These are phyloP conservation scores for Oedothorax gibbosus DNA, from an alignment of 1,140 invertebrate genomes.

Conservation along the genomic window DNA sequence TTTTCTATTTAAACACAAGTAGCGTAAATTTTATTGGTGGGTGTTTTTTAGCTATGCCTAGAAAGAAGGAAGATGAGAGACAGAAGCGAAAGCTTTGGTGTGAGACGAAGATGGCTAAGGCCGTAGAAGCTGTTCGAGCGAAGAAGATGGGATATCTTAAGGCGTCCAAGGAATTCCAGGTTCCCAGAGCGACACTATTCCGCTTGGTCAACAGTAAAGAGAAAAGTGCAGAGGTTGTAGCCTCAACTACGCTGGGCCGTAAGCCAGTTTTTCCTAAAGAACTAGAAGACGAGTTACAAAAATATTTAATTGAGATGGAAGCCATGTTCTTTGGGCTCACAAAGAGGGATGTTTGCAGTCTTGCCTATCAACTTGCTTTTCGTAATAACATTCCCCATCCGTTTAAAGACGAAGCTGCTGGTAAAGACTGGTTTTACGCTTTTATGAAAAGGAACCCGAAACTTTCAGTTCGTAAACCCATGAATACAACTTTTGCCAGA, in stretches of 20 bases:
- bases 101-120: neutral
- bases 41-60: neutral
- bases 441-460: too few species aligned
- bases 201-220: constrained; percentile 40
- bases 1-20: too few species aligned
- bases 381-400: constrained; percentile 25
- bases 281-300: constrained; percentile 39
- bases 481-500: constrained; percentile 8
- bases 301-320: constrained; percentile 44
- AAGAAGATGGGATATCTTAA: constrained; percentile 20
- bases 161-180: constrained; percentile 28
- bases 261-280: constrained; percentile 38
- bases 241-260: constrained; percentile 26
- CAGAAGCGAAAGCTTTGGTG: neutral
- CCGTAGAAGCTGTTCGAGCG: constrained; percentile 37
- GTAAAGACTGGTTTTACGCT: constrained; percentile 11
- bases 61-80: neutral
- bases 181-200: constrained; percentile 42
- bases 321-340: constrained; percentile 41
- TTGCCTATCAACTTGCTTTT: constrained; percentile 45
- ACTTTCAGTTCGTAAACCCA: constrained; percentile 1
- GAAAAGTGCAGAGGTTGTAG: constrained; percentile 33
- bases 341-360: constrained; percentile 41
- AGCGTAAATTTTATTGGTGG: too few species aligned
- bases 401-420: constrained; percentile 22